Evolutionary conservation across 2,113 vertebrate genomes (phyloP), one percentile per base, ranked within the genome.

Genomic region (Illadopsis cleaveri): DNA sequence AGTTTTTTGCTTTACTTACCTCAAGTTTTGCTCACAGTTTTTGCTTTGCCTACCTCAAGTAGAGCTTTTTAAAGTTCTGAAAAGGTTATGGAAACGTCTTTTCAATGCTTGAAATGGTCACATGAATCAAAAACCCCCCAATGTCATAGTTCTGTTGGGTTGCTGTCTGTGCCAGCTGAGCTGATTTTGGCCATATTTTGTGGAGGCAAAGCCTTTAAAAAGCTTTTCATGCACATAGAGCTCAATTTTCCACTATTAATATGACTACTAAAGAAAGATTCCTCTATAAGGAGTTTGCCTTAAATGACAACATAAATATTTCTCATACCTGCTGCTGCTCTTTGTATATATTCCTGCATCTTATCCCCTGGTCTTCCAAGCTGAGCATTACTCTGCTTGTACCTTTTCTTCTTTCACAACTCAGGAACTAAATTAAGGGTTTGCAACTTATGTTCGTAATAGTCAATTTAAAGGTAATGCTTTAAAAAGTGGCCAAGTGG

Each of bases 21-120:
- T 94, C 80, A 86, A 90, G 31, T 27, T 45, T 45, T 45, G 45
- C 45, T 45, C 21, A 45, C 45, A 45, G 45, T 72, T 45, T 89
- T 85, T 80, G 33, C 65, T 93, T 95, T 68, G 70, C 79, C 93
- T 90, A 94, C 66, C 83, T 94, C 80, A 86, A 91, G 33, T 24
- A 70, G 19, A 30, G 42, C 28, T 71, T 93, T 96, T 97, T 64
- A 62, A 70, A 89, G 50, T 57, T 42, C 15, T 91, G 91, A 89
- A 71, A 50, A 94, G n/a, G 42, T 68, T 88, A 50, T 54, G 64
- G 42, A 95, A 92, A 95, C 87, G 30, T 61, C 48, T 89, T 94
- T 96, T 96, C 35, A 68, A 18, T 89, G 62, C 62, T 93, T 96
- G 94, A 80, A 94, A 91, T 68, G 51, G n/a, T 81, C 35, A 30